Conservation (phyloP, 2,113 vertebrate genomes). For the Gobius niger region DNA sequence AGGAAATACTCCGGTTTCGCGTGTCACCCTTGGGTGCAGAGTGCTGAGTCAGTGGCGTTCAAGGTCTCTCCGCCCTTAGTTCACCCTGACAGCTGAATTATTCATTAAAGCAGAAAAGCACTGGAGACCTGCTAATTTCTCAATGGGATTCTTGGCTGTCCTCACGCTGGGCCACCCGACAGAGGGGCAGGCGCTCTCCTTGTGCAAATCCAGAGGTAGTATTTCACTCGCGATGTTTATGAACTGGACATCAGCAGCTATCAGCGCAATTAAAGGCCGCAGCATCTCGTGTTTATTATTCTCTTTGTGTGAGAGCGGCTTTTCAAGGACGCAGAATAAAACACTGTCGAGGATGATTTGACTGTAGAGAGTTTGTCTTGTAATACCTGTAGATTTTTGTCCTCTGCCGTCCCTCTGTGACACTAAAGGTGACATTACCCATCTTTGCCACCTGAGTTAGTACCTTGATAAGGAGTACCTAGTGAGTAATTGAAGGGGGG, state of each 20-base stretch:
- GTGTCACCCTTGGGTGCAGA: conserved; percentile 65
- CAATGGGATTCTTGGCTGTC: conserved; percentile 76
- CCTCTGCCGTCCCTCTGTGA: background rate
- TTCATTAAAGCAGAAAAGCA: conserved; percentile 72
- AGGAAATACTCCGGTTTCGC: conserved; percentile 52
- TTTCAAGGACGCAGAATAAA: conserved; percentile 62
- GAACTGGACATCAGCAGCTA: conserved; percentile 40
- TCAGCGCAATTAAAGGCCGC: conserved; percentile 50
- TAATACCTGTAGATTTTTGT: background rate
- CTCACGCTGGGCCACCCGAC: conserved; percentile 44
- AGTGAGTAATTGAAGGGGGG: too few relatives aligned
- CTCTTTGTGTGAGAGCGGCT: conserved; percentile 43
- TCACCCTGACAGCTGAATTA: conserved; percentile 73
- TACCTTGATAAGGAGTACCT: too few relatives aligned
- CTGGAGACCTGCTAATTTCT: conserved; percentile 72
- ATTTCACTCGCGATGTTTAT: conserved; percentile 48
- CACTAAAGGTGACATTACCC: too few relatives aligned
- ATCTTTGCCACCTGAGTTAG: too few relatives aligned
- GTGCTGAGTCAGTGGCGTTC: conserved; percentile 70
- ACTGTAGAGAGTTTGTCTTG: too few relatives aligned
- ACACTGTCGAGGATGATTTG: too few relatives aligned
- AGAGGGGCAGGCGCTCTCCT: conserved; percentile 31
- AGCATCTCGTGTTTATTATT: conserved; percentile 49
- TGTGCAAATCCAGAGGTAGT: conserved; percentile 37
- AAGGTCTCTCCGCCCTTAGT: conserved; percentile 62